Evolutionary conservation across 2,888 invertebrate species (phyloP), one percentile per base, ranked within the genome.

Genomic region (Drosophila sordidula): DNA sequence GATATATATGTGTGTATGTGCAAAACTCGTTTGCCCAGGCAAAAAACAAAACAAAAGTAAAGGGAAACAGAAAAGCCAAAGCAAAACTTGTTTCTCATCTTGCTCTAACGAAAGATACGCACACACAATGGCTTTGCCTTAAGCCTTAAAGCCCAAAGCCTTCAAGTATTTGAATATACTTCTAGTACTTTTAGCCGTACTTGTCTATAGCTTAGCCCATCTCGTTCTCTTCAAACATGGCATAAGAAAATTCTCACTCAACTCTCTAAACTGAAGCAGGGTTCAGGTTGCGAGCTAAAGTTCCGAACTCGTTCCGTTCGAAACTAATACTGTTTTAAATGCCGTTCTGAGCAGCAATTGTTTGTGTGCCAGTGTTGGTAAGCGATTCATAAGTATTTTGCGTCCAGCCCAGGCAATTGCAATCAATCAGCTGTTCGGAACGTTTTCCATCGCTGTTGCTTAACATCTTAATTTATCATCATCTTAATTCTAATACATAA

Each of bases 301-400:
- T 82, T 83, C 82, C 87, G 87, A 86, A 86, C 82, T 83, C 82
- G 89, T 83, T 88, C 82, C 82, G 82, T 83, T 83, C 82, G 82
- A 83, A 83, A 83, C 82, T 88, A 51, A 83, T 65, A 83, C 82
- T 83, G 82, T 76, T 18, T 45, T 56, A 56, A 45, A n/a, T 26
- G 51, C 47, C 69, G 71, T 70, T 70, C 51, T 49, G 58, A 54
- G 59, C 68, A 75, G 62, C 86, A 76, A 63, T 77, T 83, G 88
- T 83, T 86, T 86, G 74, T 55, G 32, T 39, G 66, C 41, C 51
- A 65, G 58, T 55, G 65, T 44, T 76, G 58, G 46, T 47, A 22
- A 36, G 32, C 14, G 42, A 50, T 34, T 71, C 45, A 57, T 54
- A 36, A 50, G 55, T 36, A 22, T 36, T 34, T 14, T 51, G 44